phyloP scores from a whole-genome alignment of 2,797 vertebrate species.

The Eupleurogrammus muticus region DNA sequence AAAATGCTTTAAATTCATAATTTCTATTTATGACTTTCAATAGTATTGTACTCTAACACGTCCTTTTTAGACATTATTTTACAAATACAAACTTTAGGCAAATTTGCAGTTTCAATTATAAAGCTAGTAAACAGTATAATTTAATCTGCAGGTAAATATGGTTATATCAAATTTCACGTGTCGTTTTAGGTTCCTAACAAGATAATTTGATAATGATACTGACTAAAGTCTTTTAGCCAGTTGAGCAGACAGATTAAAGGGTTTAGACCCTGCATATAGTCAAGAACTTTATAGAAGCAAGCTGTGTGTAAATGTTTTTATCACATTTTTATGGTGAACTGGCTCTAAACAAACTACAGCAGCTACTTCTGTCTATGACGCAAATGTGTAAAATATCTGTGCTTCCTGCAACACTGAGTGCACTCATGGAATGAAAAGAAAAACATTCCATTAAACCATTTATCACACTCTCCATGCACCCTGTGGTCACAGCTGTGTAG shows the following conservation, averaged over 20 bases:
- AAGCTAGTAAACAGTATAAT: not conserved
- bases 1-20: slow-evolving; percentile 4
- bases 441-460: not conserved
- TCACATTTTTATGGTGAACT: too few relatives aligned
- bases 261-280: too few relatives aligned
- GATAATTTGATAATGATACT: too few relatives aligned
- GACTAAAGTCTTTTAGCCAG: too few relatives aligned
- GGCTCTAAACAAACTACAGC: too few relatives aligned
- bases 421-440: not conserved
- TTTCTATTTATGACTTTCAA: too few relatives aligned
- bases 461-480: not conserved
- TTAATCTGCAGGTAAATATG: too few relatives aligned
- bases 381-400: not conserved
- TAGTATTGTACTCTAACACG: not conserved
- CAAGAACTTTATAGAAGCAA: too few relatives aligned
- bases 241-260: not conserved
- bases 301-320: not conserved
- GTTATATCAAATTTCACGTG: too few relatives aligned
- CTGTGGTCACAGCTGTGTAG: not conserved
- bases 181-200: too few relatives aligned
- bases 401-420: not conserved
- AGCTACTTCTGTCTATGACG: not conserved
- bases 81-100: not conserved
- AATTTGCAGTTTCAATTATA: not conserved
- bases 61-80: not conserved